Evolutionary conservation across 2,113 vertebrate genomes (phyloP).

Genomic region (Chelonoidis abingdonii): DNA sequence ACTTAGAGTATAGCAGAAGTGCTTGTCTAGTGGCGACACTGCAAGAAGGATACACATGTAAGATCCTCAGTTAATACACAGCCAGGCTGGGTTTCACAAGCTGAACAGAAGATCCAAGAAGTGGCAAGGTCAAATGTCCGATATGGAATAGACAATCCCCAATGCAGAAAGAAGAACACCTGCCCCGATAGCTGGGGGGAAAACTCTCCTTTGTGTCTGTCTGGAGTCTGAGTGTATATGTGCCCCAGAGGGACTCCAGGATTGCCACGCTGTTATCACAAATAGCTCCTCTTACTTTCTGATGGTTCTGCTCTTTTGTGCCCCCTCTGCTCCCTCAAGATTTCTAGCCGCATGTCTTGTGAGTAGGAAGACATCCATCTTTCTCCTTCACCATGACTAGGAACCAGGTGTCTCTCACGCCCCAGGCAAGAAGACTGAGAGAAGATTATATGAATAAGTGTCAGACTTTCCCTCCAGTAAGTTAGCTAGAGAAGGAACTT

Average conservation of each 20-base stretch:
- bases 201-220: fast-evolving
- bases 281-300: neutral
- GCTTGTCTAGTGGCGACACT: fast-evolving
- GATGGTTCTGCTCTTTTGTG: neutral
- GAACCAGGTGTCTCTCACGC: neutral
- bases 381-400: neutral
- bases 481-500: neutral
- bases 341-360: neutral
- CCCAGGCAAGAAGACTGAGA: fast-evolving
- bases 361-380: neutral
- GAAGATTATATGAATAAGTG: neutral
- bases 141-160: fast-evolving
- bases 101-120: fast-evolving
- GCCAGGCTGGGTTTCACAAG: neutral
- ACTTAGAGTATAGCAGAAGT: fast-evolving
- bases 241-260: neutral
- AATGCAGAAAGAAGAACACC: fast-evolving
- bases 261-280: neutral
- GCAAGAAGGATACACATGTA: fast-evolving
- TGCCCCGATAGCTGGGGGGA: neutral
- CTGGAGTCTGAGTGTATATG: fast-evolving
- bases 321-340: neutral
- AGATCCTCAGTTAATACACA: neutral
- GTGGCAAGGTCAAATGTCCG: fast-evolving
- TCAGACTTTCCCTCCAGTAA: neutral